These are phyloP conservation scores for Margarornis squamiger DNA, from an alignment of 2,797 vertebrate genomes.

Conservation along the genomic window DNA sequence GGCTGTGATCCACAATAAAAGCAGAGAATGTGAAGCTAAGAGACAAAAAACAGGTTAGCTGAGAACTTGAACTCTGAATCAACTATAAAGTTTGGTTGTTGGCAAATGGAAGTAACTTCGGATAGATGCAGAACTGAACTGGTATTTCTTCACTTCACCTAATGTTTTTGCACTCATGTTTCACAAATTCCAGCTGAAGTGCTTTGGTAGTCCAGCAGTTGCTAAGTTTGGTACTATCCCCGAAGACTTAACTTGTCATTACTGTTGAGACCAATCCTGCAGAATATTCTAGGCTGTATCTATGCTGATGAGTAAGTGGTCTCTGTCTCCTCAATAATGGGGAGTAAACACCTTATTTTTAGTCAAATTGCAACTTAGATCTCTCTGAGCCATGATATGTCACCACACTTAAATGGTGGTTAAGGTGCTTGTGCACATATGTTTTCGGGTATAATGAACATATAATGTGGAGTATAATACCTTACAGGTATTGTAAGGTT, in stretches of 20 bases:
- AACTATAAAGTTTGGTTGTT: background rate
- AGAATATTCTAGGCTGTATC: background rate
- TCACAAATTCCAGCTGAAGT: background rate
- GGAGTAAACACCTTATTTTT: background rate
- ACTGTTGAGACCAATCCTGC: background rate
- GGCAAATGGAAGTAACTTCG: background rate
- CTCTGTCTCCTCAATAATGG: background rate
- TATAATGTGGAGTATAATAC: background rate
- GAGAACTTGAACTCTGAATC: background rate
- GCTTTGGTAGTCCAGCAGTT: background rate
- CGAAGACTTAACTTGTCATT: background rate
- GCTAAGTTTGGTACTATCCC: background rate
- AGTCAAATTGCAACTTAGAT: background rate
- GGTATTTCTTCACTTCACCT: background rate
- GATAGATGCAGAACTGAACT: background rate
- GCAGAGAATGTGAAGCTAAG: background rate
- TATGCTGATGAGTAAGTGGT: background rate
- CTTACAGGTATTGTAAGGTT: background rate
- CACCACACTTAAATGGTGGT: background rate
- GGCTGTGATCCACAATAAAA: background rate
- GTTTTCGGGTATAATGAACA: background rate
- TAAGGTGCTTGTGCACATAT: background rate
- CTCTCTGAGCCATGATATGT: background rate
- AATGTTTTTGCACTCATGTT: background rate
- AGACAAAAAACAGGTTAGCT: background rate